A percentile compares a stretch with the other conserved stretches of the same genome.
These are phyloP conservation scores for Erebia aethiops DNA, from an alignment of 2,888 invertebrate genomes.

Conservation along the genomic window DNA sequence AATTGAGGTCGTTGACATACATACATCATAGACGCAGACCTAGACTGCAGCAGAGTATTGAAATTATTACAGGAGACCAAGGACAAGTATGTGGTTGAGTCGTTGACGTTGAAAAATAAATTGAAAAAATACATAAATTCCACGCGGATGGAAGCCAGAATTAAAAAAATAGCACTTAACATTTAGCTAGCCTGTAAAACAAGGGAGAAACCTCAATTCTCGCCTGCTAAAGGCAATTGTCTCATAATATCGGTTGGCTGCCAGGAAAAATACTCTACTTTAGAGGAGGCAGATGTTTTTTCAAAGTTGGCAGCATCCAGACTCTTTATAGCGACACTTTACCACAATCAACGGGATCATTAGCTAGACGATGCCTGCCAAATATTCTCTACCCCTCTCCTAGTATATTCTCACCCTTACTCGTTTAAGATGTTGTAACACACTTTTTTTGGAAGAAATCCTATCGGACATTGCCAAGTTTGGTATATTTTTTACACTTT, in stretches of 20 bases:
- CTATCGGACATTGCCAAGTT: conserved; percentile 64
- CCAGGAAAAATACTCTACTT: conserved; percentile 79
- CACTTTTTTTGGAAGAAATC: conserved; percentile 69
- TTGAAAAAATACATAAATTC: background rate
- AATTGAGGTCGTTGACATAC: no score
- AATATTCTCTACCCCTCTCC: conserved; percentile 74
- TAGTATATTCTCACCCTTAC: conserved; percentile 74
- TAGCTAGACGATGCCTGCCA: conserved; percentile 80
- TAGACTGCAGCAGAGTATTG: no score
- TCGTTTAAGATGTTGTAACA: conserved; percentile 67
- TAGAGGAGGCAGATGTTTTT: conserved; percentile 74
- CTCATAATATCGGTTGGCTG: conserved; percentile 72
- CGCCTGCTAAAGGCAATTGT: conserved; percentile 75
- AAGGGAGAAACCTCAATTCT: conserved; percentile 65
- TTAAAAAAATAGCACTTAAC: background rate
- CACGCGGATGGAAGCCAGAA: background rate
- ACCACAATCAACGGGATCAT: conserved; percentile 82
- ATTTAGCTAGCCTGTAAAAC: conserved; percentile 42
- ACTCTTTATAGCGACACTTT: conserved; percentile 80
- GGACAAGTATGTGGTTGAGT: no score
- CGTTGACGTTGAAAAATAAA: no score
- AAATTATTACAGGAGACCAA: no score
- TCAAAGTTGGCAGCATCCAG: conserved; percentile 78
- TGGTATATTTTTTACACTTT: conserved; percentile 63
- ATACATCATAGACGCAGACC: no score